Percentiles rank a stretch among this genome's conserved stretches.
Evolutionary conservation across 2,113 vertebrate genomes (phyloP).

Genomic region (Tichodroma muraria): DNA sequence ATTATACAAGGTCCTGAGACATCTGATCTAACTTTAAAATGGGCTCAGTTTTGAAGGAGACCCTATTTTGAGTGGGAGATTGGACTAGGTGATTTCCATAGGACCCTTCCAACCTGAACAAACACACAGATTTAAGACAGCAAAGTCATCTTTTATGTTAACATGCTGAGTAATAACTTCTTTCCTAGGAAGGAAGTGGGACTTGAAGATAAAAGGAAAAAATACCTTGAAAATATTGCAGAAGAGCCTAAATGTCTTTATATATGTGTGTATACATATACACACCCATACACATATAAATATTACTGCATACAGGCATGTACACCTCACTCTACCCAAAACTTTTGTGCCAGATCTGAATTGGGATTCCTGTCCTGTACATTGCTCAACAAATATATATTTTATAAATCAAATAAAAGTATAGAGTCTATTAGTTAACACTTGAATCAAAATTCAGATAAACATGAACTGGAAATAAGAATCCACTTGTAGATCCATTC

Average conservation of each 20-base stretch:
- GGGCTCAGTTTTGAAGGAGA: fast-evolving
- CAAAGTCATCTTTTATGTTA: neutral
- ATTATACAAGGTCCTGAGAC: neutral
- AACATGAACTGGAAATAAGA: neutral
- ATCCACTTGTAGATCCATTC: neutral
- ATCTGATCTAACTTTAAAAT: neutral
- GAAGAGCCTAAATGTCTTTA: neutral
- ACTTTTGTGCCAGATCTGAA: neutral
- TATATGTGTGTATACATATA: too few species aligned
- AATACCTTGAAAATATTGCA: neutral
- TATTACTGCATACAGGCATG: neutral
- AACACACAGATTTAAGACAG: neutral
- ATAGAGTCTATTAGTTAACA: neutral
- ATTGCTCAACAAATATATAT: neutral
- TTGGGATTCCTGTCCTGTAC: neutral
- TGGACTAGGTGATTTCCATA: neutral
- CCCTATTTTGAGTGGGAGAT: neutral
- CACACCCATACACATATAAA: too few species aligned
- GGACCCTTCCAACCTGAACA: neutral
- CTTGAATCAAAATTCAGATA: neutral
- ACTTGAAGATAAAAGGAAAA: neutral
- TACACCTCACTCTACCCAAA: neutral
- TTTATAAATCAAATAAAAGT: neutral
- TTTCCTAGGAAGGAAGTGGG: neutral
- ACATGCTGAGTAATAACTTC: neutral